phyloP scores from a whole-genome alignment of 2,888 invertebrate species.

The Dicyrtoma fusca region DNA sequence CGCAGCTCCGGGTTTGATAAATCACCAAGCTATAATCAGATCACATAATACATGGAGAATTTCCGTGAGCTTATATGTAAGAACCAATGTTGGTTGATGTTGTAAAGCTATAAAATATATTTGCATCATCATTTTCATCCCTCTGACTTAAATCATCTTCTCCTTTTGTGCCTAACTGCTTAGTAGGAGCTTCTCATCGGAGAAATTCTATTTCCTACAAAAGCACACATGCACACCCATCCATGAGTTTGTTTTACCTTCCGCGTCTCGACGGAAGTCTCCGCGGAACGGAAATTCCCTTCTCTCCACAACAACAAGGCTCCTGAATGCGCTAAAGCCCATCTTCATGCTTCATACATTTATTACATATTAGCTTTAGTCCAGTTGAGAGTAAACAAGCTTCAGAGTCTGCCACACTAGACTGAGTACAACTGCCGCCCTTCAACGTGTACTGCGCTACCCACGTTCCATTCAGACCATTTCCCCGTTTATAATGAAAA shows the following conservation, averaged over 20 bases:
- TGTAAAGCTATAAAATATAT: too few relatives aligned
- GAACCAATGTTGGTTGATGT: not conserved
- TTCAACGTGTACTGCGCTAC: too few relatives aligned
- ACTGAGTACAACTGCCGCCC: too few relatives aligned
- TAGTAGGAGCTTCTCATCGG: not conserved
- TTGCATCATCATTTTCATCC: too few relatives aligned
- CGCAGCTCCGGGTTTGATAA: slow-evolving; percentile 88
- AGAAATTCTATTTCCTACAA: not conserved
- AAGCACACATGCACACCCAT: too few relatives aligned
- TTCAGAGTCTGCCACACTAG: not conserved
- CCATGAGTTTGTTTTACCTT: too few relatives aligned
- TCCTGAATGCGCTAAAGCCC: too few relatives aligned
- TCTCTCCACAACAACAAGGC: too few relatives aligned
- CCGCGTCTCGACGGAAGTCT: not conserved
- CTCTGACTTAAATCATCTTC: not conserved
- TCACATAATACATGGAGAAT: slow-evolving; percentile 8
- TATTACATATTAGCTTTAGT: too few relatives aligned
- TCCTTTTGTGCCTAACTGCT: not conserved
- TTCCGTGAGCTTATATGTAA: not conserved
- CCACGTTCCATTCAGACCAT: too few relatives aligned
- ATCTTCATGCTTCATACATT: too few relatives aligned
- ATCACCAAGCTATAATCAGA: slow-evolving; percentile 74
- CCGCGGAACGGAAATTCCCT: too few relatives aligned
- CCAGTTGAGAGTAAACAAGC: not conserved
- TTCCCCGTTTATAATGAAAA: slow-evolving; percentile 8